These are phyloP conservation scores for Lymantria dispar DNA, from an alignment of 2,888 invertebrate species.

Conservation along the genomic window DNA sequence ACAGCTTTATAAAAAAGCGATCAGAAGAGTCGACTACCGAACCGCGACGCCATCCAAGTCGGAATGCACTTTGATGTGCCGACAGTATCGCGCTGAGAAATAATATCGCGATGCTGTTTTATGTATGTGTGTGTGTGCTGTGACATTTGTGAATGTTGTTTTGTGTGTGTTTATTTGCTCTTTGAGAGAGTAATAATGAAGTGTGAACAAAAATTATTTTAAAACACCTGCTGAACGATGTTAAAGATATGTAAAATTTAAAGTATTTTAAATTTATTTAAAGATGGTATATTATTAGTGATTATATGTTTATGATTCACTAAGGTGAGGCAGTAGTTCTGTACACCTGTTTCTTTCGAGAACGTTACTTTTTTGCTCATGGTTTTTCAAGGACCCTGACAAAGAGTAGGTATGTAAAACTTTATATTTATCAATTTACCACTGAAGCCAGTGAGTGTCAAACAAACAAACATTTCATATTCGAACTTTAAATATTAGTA, in stretches of 20 bases:
- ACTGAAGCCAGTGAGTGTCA: no score
- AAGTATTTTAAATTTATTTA: no score
- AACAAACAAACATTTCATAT: no score
- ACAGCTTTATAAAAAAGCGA: conserved; percentile 65
- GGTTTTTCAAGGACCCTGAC: no score
- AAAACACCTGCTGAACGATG: not conserved
- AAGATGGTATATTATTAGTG: no score
- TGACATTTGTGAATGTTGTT: not conserved
- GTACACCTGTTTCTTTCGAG: no score
- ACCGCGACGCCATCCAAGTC: conserved; percentile 48
- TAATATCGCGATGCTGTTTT: conserved; percentile 21
- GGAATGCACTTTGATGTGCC: conserved; percentile 64
- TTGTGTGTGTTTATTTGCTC: not conserved
- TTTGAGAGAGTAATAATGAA: not conserved
- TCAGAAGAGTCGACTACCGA: conserved; percentile 65
- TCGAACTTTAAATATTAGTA: no score
- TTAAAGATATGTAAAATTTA: not conserved
- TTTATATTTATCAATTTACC: no score
- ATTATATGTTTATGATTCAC: no score
- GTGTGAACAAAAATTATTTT: not conserved
- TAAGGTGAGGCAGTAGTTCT: no score
- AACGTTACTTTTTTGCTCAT: no score
- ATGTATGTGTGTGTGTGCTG: conserved; percentile 11
- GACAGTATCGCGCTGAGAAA: conserved; percentile 36
- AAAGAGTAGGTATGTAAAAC: no score